A percentile compares a stretch with the other conserved stretches of the same genome.
Evolutionary conservation across 1,140 invertebrate species (phyloP).

Genomic region (Drosophila takahashii): DNA sequence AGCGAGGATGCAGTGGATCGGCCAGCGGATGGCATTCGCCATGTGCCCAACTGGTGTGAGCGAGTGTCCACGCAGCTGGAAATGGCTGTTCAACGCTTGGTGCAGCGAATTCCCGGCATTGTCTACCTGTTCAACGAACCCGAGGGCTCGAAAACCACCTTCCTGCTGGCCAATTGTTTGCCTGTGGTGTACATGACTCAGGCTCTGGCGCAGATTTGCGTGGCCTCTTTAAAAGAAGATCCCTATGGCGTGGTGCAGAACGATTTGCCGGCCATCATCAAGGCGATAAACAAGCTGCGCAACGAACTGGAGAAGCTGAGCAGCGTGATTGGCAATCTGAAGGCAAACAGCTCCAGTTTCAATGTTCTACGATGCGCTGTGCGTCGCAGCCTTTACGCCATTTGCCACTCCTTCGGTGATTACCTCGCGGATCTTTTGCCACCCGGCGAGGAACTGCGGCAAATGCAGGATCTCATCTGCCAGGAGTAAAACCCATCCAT

Average conservation of each 20-base stretch:
- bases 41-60: constrained; percentile 80
- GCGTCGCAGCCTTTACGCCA: constrained; percentile 91
- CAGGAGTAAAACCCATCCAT: constrained; percentile 75
- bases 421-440: constrained; percentile 89
- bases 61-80: constrained; percentile 79
- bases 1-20: neutral
- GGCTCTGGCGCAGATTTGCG: constrained; percentile 88
- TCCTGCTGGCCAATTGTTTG: constrained; percentile 88
- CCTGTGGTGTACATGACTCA: constrained; percentile 89
- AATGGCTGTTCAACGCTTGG: constrained; percentile 58
- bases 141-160: constrained; percentile 88
- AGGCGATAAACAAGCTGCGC: constrained; percentile 88
- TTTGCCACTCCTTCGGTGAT: constrained; percentile 88
- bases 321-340: constrained; percentile 87
- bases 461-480: constrained; percentile 86
- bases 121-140: constrained; percentile 90
- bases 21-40: constrained; percentile 27
- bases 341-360: constrained; percentile 87
- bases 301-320: constrained; percentile 89
- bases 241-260: constrained; percentile 92
- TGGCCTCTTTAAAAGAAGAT: constrained; percentile 90
- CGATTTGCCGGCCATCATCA: constrained; percentile 89
- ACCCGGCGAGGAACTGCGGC: constrained; percentile 85
- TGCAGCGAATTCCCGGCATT: constrained; percentile 87
- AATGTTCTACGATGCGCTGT: constrained; percentile 87